These are phyloP conservation scores for Falco cherrug DNA, from an alignment of 2,797 vertebrate species.

Conservation along the genomic window DNA sequence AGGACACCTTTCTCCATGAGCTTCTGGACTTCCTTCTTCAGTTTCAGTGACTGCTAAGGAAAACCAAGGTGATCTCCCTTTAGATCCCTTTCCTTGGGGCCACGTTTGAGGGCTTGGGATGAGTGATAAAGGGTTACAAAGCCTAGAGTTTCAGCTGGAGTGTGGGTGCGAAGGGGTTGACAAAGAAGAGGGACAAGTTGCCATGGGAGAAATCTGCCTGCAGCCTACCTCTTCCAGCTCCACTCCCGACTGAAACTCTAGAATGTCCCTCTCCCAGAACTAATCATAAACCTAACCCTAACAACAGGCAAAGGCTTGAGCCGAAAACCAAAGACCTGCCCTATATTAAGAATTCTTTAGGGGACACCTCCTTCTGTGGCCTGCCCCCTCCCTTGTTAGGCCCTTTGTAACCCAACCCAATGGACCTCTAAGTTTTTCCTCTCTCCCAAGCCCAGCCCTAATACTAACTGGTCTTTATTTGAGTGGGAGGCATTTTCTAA, in stretches of 20 bases:
- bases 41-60: neutral
- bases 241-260: neutral
- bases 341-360: neutral
- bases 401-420: neutral
- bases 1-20: neutral
- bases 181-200: neutral
- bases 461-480: neutral
- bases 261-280: neutral
- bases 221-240: neutral
- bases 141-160: neutral
- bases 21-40: neutral
- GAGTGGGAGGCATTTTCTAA: neutral
- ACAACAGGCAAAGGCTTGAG: neutral
- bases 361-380: neutral
- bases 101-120: rapidly evolving
- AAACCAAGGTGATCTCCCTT: neutral
- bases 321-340: neutral
- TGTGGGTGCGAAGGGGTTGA: neutral
- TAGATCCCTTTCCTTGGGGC: rapidly evolving
- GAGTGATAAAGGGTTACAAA: neutral
- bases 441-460: neutral
- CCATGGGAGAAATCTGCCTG: neutral
- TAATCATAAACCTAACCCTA: neutral
- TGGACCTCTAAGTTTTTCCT: neutral
- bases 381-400: neutral